Conservation (phyloP, 2,113 vertebrate genomes). For the Psophia crepitans region DNA sequence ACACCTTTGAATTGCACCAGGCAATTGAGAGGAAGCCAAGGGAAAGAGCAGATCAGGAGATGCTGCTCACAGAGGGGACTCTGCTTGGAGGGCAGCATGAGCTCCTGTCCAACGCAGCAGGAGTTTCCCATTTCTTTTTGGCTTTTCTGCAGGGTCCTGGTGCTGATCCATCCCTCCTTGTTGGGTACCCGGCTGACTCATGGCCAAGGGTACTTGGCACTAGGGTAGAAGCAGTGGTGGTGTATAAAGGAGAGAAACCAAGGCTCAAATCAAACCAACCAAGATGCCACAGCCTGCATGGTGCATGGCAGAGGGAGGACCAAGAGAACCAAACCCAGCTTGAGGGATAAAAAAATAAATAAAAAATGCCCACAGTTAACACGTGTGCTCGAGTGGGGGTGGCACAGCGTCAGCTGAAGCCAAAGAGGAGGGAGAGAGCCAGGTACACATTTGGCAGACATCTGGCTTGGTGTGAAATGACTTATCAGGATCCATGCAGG, state of each 20-base stretch:
- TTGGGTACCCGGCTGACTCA: not conserved
- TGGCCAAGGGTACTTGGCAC: not conserved
- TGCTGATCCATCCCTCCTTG: not conserved
- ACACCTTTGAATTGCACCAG: not conserved
- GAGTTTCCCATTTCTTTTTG: not conserved
- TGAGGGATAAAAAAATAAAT: not conserved
- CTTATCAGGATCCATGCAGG: not conserved
- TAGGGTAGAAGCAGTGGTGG: not conserved
- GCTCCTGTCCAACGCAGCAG: rapidly evolving
- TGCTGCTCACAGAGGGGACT: not conserved
- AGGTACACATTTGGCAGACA: not conserved
- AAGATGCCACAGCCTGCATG: not conserved
- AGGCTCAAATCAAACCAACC: not conserved
- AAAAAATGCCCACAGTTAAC: not conserved
- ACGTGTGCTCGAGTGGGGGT: not conserved
- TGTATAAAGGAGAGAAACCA: rapidly evolving
- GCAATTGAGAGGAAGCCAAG: not conserved
- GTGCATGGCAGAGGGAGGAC: not conserved
- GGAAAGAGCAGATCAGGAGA: not conserved
- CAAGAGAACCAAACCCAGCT: not conserved
- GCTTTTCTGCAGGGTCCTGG: not conserved
- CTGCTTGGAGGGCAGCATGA: not conserved
- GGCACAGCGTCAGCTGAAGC: not conserved
- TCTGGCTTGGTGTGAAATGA: not conserved
- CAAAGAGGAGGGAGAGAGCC: not conserved